Percentiles rank a stretch among this genome's conserved stretches.
These are phyloP conservation scores for Ceraclea dissimilis DNA, from an alignment of 2,888 invertebrate genomes.

Conservation along the genomic window DNA sequence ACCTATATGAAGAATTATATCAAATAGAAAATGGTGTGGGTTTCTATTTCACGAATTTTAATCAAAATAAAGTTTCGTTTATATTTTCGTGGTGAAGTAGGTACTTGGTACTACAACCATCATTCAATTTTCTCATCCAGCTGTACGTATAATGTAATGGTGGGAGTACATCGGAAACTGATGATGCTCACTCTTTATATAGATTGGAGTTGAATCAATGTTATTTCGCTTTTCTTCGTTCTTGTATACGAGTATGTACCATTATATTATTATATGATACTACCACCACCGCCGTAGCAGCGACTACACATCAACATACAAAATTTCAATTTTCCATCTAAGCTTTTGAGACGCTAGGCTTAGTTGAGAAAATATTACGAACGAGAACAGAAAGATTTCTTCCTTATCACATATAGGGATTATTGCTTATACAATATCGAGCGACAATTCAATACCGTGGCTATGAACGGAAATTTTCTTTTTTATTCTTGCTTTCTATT, in stretches of 20 bases:
- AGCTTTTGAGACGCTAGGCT: conserved; percentile 11
- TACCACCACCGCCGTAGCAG: too few relatives aligned
- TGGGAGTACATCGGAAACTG: neutral
- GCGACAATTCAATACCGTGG: neutral
- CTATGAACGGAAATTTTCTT: neutral
- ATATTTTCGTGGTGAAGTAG: conserved; percentile 11
- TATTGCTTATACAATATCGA: conserved; percentile 6
- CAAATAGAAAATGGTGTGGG: too few relatives aligned
- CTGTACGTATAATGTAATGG: neutral
- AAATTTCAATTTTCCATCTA: conserved; percentile 15
- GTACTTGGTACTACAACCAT: conserved; percentile 2
- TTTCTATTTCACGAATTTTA: conserved; percentile 7
- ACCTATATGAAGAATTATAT: too few relatives aligned
- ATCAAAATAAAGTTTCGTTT: conserved; percentile 17
- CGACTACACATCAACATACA: conserved; percentile 10
- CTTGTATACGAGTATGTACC: neutral
- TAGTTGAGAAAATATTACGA: conserved; percentile 12
- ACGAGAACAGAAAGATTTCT: conserved; percentile 4
- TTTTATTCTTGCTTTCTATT: too few relatives aligned
- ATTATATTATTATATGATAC: too few relatives aligned
- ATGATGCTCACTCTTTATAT: neutral
- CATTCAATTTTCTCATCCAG: conserved; percentile 15
- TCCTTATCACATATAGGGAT: conserved; percentile 8
- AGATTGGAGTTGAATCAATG: conserved; percentile 16
- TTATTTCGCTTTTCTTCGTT: conserved; percentile 4